These are phyloP conservation scores for Orthosia cruda DNA, from an alignment of 2,888 invertebrate genomes.

Conservation along the genomic window DNA sequence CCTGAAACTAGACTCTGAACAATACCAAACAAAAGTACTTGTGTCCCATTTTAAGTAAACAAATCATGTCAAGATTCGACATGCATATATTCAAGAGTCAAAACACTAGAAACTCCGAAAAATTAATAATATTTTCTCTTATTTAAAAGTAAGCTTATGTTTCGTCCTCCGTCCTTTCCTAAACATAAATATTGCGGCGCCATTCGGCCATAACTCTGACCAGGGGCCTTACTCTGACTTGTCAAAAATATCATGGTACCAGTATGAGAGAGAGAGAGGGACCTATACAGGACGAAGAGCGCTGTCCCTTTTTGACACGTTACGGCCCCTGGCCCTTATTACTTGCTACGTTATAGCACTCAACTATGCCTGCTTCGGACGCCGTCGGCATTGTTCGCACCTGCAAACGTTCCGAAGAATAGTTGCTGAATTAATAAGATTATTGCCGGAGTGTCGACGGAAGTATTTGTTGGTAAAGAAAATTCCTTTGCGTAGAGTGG, in stretches of 20 bases:
- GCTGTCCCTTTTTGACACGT: too few relatives aligned
- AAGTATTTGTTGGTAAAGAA: not conserved
- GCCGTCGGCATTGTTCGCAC: conserved; percentile 64
- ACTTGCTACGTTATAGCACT: conserved; percentile 60
- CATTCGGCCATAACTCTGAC: conserved; percentile 52
- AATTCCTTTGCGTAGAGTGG: not conserved
- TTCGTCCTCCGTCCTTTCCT: not conserved
- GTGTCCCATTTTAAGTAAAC: too few relatives aligned
- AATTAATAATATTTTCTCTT: not conserved
- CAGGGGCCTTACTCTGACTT: not conserved
- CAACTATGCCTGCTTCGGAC: conserved; percentile 57
- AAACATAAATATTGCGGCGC: conserved; percentile 53
- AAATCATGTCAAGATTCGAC: too few relatives aligned
- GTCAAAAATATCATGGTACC: too few relatives aligned
- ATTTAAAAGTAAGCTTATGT: not conserved
- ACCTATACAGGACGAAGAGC: too few relatives aligned
- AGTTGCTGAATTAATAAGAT: conserved; percentile 60
- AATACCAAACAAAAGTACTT: too few relatives aligned
- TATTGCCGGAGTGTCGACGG: conserved; percentile 16
- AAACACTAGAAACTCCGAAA: too few relatives aligned
- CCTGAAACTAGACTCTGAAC: too few relatives aligned
- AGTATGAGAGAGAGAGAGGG: too few relatives aligned
- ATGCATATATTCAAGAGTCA: too few relatives aligned
- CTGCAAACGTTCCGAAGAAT: conserved; percentile 55
- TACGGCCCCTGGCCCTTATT: conserved; percentile 27